Conservation (phyloP, 2,888 invertebrate species). For the Campoplex capitator region DNA sequence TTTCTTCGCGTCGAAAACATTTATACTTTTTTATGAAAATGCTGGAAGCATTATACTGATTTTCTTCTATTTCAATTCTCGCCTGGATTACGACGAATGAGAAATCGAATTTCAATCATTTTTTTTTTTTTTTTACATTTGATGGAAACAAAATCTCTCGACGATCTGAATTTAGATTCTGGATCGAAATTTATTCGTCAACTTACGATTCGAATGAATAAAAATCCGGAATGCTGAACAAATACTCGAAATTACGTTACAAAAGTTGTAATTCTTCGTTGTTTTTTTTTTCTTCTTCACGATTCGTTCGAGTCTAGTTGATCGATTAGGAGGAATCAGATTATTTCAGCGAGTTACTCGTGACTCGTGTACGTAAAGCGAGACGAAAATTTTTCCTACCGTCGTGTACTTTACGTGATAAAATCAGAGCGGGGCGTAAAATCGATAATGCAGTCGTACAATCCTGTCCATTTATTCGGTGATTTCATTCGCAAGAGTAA, state of each 20-base stretch:
- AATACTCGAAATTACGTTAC: neutral
- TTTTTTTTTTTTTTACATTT: no score
- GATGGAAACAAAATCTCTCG: neutral
- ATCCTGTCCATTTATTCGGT: conserved; percentile 21
- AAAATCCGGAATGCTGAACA: neutral
- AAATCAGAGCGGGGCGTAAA: conserved; percentile 28
- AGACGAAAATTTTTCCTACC: neutral
- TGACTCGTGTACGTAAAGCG: conserved; percentile 51
- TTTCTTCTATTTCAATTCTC: neutral
- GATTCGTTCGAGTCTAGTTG: conserved; percentile 20
- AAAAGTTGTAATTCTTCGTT: neutral
- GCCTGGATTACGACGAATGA: neutral
- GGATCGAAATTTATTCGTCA: neutral
- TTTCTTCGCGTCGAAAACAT: neutral
- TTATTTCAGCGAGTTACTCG: conserved; percentile 40
- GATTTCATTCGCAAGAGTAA: conserved; percentile 22
- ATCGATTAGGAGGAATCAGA: conserved; percentile 55
- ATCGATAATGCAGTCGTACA: conserved; percentile 60
- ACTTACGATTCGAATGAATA: neutral
- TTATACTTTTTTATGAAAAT: neutral
- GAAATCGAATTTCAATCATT: neutral
- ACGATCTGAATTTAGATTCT: neutral
- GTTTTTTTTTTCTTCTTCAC: neutral
- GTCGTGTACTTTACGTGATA: conserved; percentile 7
- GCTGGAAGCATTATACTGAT: neutral